Conservation (phyloP, 2,797 vertebrate genomes). For the Falco concolor region DNA sequence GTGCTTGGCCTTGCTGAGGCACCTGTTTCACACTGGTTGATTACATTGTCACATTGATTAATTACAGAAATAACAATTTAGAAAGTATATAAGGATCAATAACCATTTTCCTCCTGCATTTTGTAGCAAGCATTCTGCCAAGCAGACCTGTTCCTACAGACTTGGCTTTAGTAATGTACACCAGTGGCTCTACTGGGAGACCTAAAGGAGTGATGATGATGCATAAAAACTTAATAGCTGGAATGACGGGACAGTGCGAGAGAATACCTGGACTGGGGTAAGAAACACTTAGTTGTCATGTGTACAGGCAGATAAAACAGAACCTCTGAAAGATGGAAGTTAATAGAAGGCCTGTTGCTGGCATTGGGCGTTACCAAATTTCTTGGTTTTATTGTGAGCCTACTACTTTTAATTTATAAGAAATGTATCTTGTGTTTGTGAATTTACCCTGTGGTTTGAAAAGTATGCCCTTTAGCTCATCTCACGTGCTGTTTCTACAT, state of each 20-base stretch:
- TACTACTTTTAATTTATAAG: neutral
- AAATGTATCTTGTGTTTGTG: neutral
- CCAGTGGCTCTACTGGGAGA: slow-evolving; percentile 92
- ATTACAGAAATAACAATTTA: neutral
- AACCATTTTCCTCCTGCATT: neutral
- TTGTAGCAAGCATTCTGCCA: slow-evolving; percentile 75
- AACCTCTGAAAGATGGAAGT: neutral
- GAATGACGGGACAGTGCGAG: slow-evolving; percentile 96
- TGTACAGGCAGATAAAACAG: neutral
- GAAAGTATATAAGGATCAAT: neutral
- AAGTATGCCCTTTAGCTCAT: neutral
- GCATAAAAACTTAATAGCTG: slow-evolving; percentile 92
- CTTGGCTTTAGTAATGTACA: slow-evolving; percentile 96
- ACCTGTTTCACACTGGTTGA: neutral
- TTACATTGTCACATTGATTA: neutral
- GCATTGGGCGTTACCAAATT: neutral
- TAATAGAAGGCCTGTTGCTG: neutral
- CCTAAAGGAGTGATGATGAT: slow-evolving; percentile 97
- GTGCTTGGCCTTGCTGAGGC: neutral
- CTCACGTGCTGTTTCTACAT: neutral
- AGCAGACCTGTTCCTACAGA: slow-evolving; percentile 84
- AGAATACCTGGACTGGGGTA: slow-evolving; percentile 96
- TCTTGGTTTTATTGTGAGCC: neutral
- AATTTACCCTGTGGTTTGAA: neutral
- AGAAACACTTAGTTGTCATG: slow-evolving; percentile 30